A percentile compares a stretch with the other conserved stretches of the same genome.
Conservation (phyloP, 92 coral and sea anemone genomes). For the Scolanthus callimorphus region DNA sequence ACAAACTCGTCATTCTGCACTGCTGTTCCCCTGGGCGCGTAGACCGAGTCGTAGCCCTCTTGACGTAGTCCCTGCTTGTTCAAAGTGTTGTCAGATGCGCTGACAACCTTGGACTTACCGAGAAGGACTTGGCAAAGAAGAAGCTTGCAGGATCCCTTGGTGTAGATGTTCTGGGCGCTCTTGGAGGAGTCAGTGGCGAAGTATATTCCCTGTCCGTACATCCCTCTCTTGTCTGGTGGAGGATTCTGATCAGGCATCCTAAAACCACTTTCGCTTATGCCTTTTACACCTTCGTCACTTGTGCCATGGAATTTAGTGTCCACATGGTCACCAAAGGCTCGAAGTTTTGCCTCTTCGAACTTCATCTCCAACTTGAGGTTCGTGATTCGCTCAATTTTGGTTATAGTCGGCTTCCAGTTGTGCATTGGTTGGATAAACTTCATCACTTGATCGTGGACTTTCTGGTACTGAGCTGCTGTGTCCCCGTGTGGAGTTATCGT, state of each 20-base stretch:
- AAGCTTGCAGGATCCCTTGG: constrained; percentile 28
- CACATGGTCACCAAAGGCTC: constrained; percentile 26
- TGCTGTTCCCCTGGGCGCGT: constrained; percentile 14
- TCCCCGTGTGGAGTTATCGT: background rate
- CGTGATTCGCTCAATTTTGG: constrained; percentile 17
- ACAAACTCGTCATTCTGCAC: constrained; percentile 44
- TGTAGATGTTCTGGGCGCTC: constrained; percentile 23
- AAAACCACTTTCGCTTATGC: constrained; percentile 18
- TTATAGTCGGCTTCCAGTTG: constrained; percentile 26
- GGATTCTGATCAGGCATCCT: constrained; percentile 24
- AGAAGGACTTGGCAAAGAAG: constrained; percentile 25
- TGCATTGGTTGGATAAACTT: constrained; percentile 20
- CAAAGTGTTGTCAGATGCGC: constrained; percentile 4
- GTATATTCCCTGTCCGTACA: constrained; percentile 34
- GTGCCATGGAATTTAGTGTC: constrained; percentile 28
- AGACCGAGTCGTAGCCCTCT: background rate
- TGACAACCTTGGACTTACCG: constrained; percentile 12
- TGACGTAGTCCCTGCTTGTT: constrained; percentile 8
- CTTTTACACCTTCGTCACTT: constrained; percentile 12
- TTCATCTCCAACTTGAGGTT: constrained; percentile 24
- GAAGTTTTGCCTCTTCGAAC: constrained; percentile 24
- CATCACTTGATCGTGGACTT: constrained; percentile 14
- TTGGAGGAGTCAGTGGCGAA: constrained; percentile 33
- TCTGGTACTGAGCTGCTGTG: constrained; percentile 18
- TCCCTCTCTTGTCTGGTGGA: constrained; percentile 18